Percentiles rank a stretch among this genome's conserved stretches.
Evolutionary conservation across 1,140 invertebrate species (phyloP).

Genomic region (Anoplophora glabripennis): DNA sequence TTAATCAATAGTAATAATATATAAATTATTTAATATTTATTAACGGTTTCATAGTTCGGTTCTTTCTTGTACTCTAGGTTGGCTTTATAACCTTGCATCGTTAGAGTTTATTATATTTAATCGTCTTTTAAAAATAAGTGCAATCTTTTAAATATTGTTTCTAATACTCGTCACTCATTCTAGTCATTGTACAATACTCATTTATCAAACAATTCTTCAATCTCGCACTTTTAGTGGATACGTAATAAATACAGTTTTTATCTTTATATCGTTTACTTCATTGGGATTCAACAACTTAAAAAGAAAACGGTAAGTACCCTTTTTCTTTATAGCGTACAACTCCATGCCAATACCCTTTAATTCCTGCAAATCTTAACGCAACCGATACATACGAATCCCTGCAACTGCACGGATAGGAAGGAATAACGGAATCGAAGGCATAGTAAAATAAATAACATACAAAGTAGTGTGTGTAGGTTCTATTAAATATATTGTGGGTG

Average conservation of each 20-base stretch:
- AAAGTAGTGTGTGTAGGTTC: too few relatives aligned
- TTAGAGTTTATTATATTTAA: conserved; percentile 44
- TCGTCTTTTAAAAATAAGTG: conserved; percentile 43
- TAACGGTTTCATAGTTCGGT: conserved; percentile 44
- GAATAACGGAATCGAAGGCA: too few relatives aligned
- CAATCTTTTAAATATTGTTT: conserved; percentile 38
- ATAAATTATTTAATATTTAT: conserved; percentile 47
- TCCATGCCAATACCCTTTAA: too few relatives aligned
- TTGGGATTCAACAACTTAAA: conserved; percentile 28
- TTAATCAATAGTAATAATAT: conserved; percentile 49
- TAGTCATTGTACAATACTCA: conserved; percentile 36
- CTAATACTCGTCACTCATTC: conserved; percentile 34
- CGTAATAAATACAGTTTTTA: conserved; percentile 26
- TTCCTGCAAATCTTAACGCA: too few relatives aligned
- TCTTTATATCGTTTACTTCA: conserved; percentile 19
- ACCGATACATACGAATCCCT: too few relatives aligned
- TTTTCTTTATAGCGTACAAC: background rate
- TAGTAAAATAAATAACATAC: too few relatives aligned
- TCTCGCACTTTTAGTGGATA: conserved; percentile 11
- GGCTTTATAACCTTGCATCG: conserved; percentile 44
- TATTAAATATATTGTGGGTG: too few relatives aligned
- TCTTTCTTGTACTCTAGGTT: conserved; percentile 45
- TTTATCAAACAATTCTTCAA: conserved; percentile 28
- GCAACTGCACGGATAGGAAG: too few relatives aligned
- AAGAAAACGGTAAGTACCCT: conserved; percentile 25